Percentiles rank a stretch among this genome's conserved stretches.
Conservation (phyloP, 2,888 invertebrate species). For the Ethmia dodecea region DNA sequence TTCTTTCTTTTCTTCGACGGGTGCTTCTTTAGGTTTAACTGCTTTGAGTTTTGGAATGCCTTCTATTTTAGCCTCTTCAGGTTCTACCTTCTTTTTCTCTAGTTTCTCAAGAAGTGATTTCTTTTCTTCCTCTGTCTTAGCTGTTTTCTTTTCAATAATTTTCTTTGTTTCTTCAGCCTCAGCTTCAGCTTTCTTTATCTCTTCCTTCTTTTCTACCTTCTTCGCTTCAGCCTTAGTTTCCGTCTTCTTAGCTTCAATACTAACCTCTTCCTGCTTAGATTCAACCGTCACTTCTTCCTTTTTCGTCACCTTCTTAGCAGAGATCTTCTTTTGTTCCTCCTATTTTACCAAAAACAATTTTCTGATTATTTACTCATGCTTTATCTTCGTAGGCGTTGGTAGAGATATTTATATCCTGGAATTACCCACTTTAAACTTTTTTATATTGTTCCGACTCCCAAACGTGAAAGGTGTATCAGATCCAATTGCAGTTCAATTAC, state of each 20-base stretch:
- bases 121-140: conserved; percentile 71
- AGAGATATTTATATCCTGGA: neutral
- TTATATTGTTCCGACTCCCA: too few relatives aligned
- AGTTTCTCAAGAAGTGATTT: conserved; percentile 68
- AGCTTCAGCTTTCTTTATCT: conserved; percentile 47
- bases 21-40: conserved; percentile 70
- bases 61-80: conserved; percentile 75
- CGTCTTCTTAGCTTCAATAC: conserved; percentile 48
- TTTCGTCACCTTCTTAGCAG: conserved; percentile 20
- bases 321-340: conserved; percentile 36
- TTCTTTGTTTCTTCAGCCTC: conserved; percentile 71
- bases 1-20: conserved; percentile 63
- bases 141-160: conserved; percentile 62
- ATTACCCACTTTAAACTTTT: too few relatives aligned
- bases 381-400: neutral
- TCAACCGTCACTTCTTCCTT: conserved; percentile 22
- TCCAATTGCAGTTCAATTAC: too few relatives aligned
- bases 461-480: too few relatives aligned
- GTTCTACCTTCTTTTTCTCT: conserved; percentile 66
- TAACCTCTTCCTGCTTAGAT: conserved; percentile 58
- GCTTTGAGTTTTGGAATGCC: conserved; percentile 79
- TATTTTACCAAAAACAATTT: conserved; percentile 8
- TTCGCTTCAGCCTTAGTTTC: conserved; percentile 45
- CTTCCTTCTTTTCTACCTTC: conserved; percentile 52
- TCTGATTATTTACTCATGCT: neutral